Evolutionary conservation across 2,888 invertebrate genomes (phyloP).

Genomic region (Rhimphoctona megacephalus): DNA sequence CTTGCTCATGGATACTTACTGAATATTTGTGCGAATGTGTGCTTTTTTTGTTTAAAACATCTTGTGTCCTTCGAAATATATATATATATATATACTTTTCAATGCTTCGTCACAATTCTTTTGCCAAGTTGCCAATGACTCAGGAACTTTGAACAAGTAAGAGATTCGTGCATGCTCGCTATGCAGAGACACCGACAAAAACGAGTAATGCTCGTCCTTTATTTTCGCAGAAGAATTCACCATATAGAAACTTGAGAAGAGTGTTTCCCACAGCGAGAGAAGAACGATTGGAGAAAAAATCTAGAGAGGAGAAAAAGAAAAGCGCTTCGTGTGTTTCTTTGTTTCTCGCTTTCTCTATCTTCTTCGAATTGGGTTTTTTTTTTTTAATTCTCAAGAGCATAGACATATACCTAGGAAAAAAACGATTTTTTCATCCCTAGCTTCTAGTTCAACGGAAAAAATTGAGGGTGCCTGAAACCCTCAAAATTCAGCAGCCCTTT

Average conservation of each 20-base stretch:
- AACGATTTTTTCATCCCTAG: slow-evolving; percentile 38
- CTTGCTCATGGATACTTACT: background rate
- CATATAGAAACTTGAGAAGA: slow-evolving; percentile 21
- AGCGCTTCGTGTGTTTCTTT: slow-evolving; percentile 28
- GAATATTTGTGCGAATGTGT: background rate
- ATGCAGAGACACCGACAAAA: slow-evolving; percentile 19
- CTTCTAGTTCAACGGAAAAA: slow-evolving; percentile 12
- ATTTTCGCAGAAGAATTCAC: slow-evolving; percentile 39
- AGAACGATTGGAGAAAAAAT: slow-evolving; percentile 56
- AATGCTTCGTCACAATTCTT: background rate
- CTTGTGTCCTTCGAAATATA: background rate
- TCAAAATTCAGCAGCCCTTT: slow-evolving; percentile 35
- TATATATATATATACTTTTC: background rate
- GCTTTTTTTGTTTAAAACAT: background rate
- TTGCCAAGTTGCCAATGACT: slow-evolving; percentile 29
- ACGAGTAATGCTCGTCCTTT: slow-evolving; percentile 32
- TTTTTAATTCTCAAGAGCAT: slow-evolving; percentile 63
- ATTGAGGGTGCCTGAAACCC: slow-evolving; percentile 23
- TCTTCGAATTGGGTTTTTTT: slow-evolving; percentile 78
- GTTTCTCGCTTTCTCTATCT: slow-evolving; percentile 44
- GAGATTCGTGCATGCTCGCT: slow-evolving; percentile 17
- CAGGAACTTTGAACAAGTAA: background rate
- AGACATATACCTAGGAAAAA: slow-evolving; percentile 22
- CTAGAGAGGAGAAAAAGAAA: slow-evolving; percentile 26
- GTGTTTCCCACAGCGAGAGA: background rate